Base-by-base conservation (phyloP, 2,888 invertebrate genomes). In the Caenorhabditis zanzibari region DNA sequence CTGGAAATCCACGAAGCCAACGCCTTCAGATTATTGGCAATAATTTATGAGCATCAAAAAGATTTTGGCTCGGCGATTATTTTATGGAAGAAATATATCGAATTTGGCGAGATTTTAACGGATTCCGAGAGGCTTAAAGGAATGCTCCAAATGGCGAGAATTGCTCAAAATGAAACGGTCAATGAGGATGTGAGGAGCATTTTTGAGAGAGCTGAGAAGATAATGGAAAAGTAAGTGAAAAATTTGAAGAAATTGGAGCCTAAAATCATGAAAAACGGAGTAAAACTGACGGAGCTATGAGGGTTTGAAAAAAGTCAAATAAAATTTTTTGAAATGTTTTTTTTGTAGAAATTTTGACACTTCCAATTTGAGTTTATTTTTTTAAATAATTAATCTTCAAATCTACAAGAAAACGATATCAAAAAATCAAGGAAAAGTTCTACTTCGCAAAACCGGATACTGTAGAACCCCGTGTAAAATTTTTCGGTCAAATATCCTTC, bases 31-130 rank as follows among this genome's bases (percentile, higher is more conserved):
- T 79, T 86, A 2, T 49, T 86, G 19, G 86, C 85, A 0, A 76
- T 82, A 2, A 79, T 76, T 35, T 86, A 86, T 59, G 85, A 85
- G 32, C 82, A 86, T 47, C 85, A 86, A 26, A 81, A 81, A 26
- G 86, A 86, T 56, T 38, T 24, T 14, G 56, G 73, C 2, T 85
- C 85, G 2, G 63, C 86, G 5, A 24, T 66, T 12, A 63, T 85
- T 41, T 68, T 86, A 32, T 83, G 82, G 75, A 75, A 81, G 44
- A 79, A 82, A 72, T 79, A 77, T 44, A 16, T 79, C 35, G 73
- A 82, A 9, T 73, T 41, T 41, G 61, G 22, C 10, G 14, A 24
- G 28, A 59, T 56, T 32, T 52, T 77, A 26, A 71, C 52, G 10
- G 49, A 1, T 16, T n/a, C 19, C 3, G 81, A 81, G 49, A 22